phyloP scores from a whole-genome alignment of 1,140 invertebrate species.

The Elymnias hypermnestra region DNA sequence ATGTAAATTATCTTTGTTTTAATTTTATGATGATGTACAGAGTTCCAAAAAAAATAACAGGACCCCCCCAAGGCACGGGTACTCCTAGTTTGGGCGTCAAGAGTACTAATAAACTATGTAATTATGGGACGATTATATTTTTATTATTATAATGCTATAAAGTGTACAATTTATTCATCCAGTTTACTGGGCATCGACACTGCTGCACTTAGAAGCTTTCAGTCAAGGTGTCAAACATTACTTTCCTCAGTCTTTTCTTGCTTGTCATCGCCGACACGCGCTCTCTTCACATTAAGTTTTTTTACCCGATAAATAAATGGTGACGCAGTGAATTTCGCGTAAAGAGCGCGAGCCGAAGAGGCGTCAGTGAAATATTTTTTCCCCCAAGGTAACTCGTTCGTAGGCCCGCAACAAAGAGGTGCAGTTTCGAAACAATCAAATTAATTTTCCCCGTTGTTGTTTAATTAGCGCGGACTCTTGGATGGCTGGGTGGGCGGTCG shows the following conservation, averaged over 20 bases:
- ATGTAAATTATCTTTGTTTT: no score
- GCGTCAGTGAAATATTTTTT: constrained; percentile 51
- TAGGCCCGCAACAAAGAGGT: constrained; percentile 57
- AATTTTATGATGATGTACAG: no score
- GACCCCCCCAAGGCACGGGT: no score
- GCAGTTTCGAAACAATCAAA: constrained; percentile 69
- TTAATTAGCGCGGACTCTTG: constrained; percentile 69
- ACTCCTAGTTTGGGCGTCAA: no score
- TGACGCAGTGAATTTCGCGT: constrained; percentile 35
- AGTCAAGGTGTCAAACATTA: constrained; percentile 46
- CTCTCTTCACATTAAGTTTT: constrained; percentile 31
- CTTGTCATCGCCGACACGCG: constrained; percentile 46
- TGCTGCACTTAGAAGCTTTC: constrained; percentile 59
- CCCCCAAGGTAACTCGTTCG: constrained; percentile 55
- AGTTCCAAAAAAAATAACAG: no score
- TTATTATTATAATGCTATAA: no score
- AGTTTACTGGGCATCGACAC: constrained; percentile 25
- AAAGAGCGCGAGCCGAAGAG: constrained; percentile 27
- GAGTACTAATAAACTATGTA: no score
- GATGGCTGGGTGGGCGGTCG: constrained; percentile 62
- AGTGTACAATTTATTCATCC: no score
- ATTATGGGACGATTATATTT: no score
- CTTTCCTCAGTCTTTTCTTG: constrained; percentile 51
- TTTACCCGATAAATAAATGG: constrained; percentile 33
- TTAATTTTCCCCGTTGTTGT: constrained; percentile 72